Percentiles rank a stretch among this genome's conserved stretches.
These are phyloP conservation scores for Ctenicera cuprea DNA, from an alignment of 2,888 invertebrate species.

Conservation along the genomic window DNA sequence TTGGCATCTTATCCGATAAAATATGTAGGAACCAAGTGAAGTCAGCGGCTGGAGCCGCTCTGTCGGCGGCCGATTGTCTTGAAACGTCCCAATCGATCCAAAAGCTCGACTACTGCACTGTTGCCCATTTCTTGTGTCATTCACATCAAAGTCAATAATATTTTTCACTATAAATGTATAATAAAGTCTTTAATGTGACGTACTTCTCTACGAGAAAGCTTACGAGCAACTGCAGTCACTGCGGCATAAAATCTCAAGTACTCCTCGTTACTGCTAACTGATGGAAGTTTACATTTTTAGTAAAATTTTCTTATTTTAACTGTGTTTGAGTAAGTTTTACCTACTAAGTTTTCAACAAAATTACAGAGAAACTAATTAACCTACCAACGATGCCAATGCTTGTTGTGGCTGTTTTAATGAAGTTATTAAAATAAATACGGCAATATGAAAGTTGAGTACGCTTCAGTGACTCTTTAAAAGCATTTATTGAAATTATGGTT, in stretches of 20 bases:
- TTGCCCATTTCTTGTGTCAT: constrained; percentile 44
- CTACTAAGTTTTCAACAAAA: no score
- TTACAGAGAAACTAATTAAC: no score
- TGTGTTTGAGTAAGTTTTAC: no score
- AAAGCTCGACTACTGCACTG: constrained; percentile 37
- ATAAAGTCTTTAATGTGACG: constrained; percentile 28
- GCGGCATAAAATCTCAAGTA: not conserved
- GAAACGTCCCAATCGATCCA: constrained; percentile 55
- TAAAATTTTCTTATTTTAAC: no score
- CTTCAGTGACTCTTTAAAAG: not conserved
- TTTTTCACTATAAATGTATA: constrained; percentile 27
- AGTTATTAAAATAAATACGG: not conserved
- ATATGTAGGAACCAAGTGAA: constrained; percentile 44
- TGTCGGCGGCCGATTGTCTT: constrained; percentile 56
- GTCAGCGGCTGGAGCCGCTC: constrained; percentile 56
- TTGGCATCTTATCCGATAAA: constrained; percentile 43
- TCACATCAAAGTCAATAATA: constrained; percentile 43
- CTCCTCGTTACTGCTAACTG: not conserved
- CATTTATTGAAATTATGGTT: not conserved
- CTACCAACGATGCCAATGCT: no score
- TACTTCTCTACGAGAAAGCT: not conserved
- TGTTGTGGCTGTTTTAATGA: not conserved
- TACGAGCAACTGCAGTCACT: not conserved
- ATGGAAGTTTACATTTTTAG: no score
- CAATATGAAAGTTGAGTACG: not conserved